Conservation (phyloP, 2,888 invertebrate genomes). For the Halocaridina rubra region DNA sequence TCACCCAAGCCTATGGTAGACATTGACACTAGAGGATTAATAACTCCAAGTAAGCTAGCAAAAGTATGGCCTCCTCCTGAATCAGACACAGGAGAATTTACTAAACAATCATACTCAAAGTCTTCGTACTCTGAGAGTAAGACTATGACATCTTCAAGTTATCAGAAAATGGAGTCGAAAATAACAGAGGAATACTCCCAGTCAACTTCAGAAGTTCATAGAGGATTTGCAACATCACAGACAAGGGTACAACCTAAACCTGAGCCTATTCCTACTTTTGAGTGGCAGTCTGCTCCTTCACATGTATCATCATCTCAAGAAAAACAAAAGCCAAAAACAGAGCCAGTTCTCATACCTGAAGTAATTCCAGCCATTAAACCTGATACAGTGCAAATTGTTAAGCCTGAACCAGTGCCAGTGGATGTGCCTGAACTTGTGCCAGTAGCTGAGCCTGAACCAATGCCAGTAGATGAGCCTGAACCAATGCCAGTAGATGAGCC, state of each 20-base stretch:
- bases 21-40: background rate
- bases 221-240: too few relatives aligned
- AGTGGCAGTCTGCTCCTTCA: too few relatives aligned
- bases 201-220: background rate
- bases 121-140: conserved; percentile 32
- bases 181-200: background rate
- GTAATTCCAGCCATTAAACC: background rate
- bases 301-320: background rate
- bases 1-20: conserved; percentile 8
- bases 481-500: background rate
- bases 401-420: background rate
- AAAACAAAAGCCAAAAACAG: background rate
- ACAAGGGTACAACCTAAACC: background rate
- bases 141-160: conserved; percentile 27
- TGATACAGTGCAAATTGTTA: too few relatives aligned
- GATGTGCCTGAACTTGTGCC: background rate
- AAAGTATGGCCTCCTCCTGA: conserved; percentile 19
- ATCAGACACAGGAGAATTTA: background rate
- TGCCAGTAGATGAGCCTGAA: background rate
- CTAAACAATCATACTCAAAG: background rate
- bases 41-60: background rate
- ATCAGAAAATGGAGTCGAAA: conserved; percentile 2
- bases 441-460: background rate
- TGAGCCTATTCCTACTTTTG: background rate
- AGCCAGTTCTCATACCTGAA: background rate